Percentiles rank a stretch among this genome's conserved stretches.
Evolutionary conservation across 2,797 vertebrate genomes (phyloP).

Genomic region (Cephalopachus bancanus): DNA sequence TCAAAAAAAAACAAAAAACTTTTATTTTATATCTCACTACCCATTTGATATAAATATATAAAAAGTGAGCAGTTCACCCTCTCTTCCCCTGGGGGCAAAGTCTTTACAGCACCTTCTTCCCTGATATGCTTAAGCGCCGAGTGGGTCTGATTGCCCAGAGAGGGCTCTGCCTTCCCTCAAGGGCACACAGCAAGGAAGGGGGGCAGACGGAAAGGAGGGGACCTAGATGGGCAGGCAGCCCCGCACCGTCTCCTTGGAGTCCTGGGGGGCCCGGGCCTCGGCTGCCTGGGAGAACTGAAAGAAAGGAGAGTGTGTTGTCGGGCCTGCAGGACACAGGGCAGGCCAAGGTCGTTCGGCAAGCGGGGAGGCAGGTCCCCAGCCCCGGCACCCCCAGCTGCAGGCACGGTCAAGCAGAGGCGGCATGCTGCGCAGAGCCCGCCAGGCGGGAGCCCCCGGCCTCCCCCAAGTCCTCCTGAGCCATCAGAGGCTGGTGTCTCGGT

Average conservation of each 20-base stretch:
- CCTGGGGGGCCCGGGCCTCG: conserved; percentile 79
- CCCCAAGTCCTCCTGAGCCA: conserved; percentile 54
- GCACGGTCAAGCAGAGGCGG: conserved; percentile 70
- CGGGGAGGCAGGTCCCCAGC: conserved; percentile 1
- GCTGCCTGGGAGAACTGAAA: conserved; percentile 83
- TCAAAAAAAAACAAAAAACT: background rate
- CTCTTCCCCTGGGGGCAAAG: background rate
- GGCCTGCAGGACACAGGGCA: background rate
- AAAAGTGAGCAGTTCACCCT: conserved; percentile 19
- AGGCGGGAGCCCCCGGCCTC: background rate
- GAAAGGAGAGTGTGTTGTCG: conserved; percentile 75
- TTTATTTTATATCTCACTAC: conserved; percentile 60
- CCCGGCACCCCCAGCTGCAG: conserved; percentile 44
- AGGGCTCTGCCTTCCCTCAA: conserved; percentile 18
- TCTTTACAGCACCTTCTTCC: conserved; percentile 65
- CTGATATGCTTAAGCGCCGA: conserved; percentile 63
- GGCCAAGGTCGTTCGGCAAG: background rate
- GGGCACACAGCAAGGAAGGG: conserved; percentile 51
- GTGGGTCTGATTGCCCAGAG: conserved; percentile 49
- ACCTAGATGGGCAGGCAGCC: conserved; percentile 83
- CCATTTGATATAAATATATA: conserved; percentile 69
- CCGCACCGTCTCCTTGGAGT: conserved; percentile 78
- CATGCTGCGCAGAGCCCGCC: conserved; percentile 61
- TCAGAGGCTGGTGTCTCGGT: conserved; percentile 31
- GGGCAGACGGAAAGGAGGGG: background rate